Base-by-base conservation (phyloP, 1,140 invertebrate genomes). In the Penaeus indicus region DNA sequence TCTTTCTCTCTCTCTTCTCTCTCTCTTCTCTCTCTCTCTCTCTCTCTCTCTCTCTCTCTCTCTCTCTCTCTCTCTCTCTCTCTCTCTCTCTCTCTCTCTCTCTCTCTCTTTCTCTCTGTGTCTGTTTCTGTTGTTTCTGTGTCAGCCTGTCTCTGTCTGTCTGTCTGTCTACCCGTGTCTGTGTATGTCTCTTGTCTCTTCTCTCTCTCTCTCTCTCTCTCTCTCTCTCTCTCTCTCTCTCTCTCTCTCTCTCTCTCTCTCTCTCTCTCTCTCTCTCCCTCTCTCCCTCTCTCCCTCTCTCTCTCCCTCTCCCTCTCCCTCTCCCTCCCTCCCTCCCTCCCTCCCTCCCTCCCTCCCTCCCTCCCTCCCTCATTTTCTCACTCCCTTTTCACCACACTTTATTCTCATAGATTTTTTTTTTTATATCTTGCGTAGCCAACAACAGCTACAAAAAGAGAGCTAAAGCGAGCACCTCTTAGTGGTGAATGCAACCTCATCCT, bases 241-340 rank as follows among this genome's bases (percentile, higher is more conserved):
- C 67, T 69, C 10, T 69, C 67, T 69, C 10, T 69, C 67, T 69
- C 67, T 69, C 67, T 69, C 67, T 69, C 67, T 69, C 67, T 69
- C 67, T 69, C 67, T 69, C 67, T 27, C 27, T 69, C 67, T 69
- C 67, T 69, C 67, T 69, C 67, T 27, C 67, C 7, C 67, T 69
- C 27, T 27, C 5, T 27, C 27, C 7, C 67, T 5, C 67, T 69
- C 67, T 69, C 67, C 8, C 5, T 27, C 27, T 27, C 27, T 27
- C 27, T 27, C 67, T 69, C 67, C 7, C 27, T 27, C 4, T 27
- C 27, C 18, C 4, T 27, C 67, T 5, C 4, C 0, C 27, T 5
- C 22, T 27, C 27, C 18, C 27, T 27, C 27, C 18, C 67, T 27
- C 67, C 8, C 27, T 69, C 27, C 8, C 27, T 69, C 67, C 16